These are phyloP conservation scores for Oxyura jamaicensis DNA, from an alignment of 2,113 vertebrate genomes.

Conservation along the genomic window DNA sequence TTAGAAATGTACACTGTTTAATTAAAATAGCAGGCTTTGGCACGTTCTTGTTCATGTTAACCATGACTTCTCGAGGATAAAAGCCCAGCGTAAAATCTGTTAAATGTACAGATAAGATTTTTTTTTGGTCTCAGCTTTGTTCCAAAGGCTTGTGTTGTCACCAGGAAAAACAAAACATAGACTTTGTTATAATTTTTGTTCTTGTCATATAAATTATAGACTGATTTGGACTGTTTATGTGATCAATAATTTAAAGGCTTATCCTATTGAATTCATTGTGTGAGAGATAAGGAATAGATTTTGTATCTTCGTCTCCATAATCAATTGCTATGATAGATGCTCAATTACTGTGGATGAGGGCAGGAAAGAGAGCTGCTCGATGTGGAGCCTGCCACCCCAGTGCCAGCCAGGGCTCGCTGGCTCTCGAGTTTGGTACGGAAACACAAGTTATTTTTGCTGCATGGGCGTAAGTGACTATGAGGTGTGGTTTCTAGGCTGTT, in stretches of 20 bases:
- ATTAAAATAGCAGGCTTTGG: slow-evolving; percentile 28
- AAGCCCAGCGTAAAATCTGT: background rate
- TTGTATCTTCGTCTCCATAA: slow-evolving; percentile 27
- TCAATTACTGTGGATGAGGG: background rate
- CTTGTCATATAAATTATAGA: background rate
- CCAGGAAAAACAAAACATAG: background rate
- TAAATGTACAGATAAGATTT: background rate
- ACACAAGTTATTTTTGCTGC: background rate
- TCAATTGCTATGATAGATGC: background rate
- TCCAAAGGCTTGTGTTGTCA: background rate
- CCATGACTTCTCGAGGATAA: background rate
- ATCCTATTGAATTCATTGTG: slow-evolving; percentile 47
- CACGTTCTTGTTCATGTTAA: background rate
- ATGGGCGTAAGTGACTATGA: background rate
- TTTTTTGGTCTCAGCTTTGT: background rate
- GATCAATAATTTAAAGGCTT: slow-evolving; percentile 48
- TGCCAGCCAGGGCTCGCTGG: background rate
- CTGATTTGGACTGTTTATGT: background rate
- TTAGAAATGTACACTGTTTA: slow-evolving; percentile 15
- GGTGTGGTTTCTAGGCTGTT: background rate
- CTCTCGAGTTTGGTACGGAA: background rate
- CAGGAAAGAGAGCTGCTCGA: background rate
- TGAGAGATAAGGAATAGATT: background rate
- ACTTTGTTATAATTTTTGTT: background rate
- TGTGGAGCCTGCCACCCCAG: background rate